phyloP scores from a whole-genome alignment of 2,888 invertebrate species.

The Vanessa cardui region DNA sequence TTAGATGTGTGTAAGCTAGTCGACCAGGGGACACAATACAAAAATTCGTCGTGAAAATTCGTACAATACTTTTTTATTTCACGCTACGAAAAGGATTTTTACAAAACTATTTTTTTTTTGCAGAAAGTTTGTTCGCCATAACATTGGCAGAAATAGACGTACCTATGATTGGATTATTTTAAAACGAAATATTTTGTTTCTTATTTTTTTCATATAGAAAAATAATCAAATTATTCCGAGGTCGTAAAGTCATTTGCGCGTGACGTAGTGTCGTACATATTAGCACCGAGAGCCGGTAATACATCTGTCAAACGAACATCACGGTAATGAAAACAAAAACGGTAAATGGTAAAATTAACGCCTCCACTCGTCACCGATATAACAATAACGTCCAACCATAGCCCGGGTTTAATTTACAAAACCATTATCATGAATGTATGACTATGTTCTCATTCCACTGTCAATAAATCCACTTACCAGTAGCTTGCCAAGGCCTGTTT shows the following conservation, averaged over 20 bases:
- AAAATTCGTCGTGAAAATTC: slow-evolving; percentile 11
- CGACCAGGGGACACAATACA: slow-evolving; percentile 10
- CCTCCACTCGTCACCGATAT: slow-evolving; percentile 46
- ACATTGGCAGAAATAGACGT: no score
- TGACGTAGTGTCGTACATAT: slow-evolving; percentile 19
- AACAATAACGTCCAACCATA: slow-evolving; percentile 53
- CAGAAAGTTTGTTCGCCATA: not conserved
- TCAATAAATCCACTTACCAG: slow-evolving; percentile 62
- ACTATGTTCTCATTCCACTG: slow-evolving; percentile 53
- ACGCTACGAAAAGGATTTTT: slow-evolving; percentile 7
- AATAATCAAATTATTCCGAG: not conserved
- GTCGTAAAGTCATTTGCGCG: not conserved
- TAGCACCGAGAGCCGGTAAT: slow-evolving; percentile 14
- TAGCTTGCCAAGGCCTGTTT: slow-evolving; percentile 51
- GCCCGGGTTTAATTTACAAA: slow-evolving; percentile 61
- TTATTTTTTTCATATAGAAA: not conserved
- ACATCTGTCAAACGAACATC: slow-evolving; percentile 46
- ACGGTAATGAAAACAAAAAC: slow-evolving; percentile 56
- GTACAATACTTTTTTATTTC: slow-evolving; percentile 7
- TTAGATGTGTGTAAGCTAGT: slow-evolving; percentile 3
- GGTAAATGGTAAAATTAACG: slow-evolving; percentile 54
- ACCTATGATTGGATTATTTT: no score
- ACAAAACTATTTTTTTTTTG: slow-evolving; percentile 2
- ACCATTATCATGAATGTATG: slow-evolving; percentile 57
- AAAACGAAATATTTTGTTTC: not conserved